These are phyloP conservation scores for Coregonus clupeaformis DNA, from an alignment of 2,113 vertebrate species.

Conservation along the genomic window DNA sequence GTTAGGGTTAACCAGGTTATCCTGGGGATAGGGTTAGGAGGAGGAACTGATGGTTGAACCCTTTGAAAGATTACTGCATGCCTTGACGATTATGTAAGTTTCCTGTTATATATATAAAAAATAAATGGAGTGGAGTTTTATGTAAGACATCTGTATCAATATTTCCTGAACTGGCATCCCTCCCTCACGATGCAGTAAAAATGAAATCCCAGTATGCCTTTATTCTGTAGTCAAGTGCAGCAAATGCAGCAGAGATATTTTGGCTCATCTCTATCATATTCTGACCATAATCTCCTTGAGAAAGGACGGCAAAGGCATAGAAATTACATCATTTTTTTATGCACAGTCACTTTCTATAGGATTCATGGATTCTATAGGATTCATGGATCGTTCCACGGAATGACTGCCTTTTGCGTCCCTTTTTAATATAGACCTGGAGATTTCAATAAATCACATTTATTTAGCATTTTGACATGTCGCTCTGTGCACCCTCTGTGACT, in stretches of 20 bases:
- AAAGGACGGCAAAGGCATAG: too few relatives aligned
- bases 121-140: neutral
- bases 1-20: too few relatives aligned
- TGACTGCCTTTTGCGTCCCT: too few relatives aligned
- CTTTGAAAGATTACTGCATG: conserved; percentile 10
- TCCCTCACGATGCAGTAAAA: too few relatives aligned
- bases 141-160: too few relatives aligned
- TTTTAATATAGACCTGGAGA: neutral
- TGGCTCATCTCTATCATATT: neutral
- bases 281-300: too few relatives aligned
- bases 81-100: conserved; percentile 26
- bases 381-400: too few relatives aligned
- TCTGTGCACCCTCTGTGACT: too few relatives aligned
- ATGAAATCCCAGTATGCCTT: neutral
- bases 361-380: neutral
- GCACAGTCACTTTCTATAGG: neutral
- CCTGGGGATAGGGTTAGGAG: neutral
- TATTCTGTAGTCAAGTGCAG: neutral
- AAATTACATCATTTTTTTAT: neutral
- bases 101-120: conserved; percentile 21
- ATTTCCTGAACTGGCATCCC: too few relatives aligned
- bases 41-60: conserved; percentile 17
- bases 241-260: neutral
- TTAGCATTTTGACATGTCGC: too few relatives aligned
- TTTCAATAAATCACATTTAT: too few relatives aligned